Conservation (phyloP, 2,888 invertebrate species). For the Pterostichus niger region DNA sequence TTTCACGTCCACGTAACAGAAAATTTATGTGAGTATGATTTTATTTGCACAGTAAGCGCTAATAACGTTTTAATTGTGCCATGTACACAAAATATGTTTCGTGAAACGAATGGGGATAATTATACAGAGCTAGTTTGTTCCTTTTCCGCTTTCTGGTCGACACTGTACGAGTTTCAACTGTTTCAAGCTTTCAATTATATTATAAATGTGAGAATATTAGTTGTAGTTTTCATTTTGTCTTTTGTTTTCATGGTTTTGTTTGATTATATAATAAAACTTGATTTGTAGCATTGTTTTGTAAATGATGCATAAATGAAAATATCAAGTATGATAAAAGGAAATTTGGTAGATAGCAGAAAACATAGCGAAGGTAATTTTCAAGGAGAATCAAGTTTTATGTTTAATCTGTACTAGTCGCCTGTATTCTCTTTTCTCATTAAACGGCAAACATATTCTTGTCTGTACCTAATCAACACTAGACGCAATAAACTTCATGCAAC, state of each 20-base stretch:
- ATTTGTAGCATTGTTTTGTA: constrained; percentile 8
- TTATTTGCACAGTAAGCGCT: constrained; percentile 30
- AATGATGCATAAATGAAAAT: background rate
- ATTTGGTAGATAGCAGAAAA: background rate
- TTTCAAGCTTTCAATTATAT: constrained; percentile 33
- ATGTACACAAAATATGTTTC: constrained; percentile 53
- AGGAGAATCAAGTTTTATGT: background rate
- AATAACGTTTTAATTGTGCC: constrained; percentile 57
- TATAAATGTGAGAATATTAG: constrained; percentile 49
- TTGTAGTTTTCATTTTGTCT: constrained; percentile 30
- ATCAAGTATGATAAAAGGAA: background rate
- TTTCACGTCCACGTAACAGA: constrained; percentile 29
- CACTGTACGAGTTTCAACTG: background rate
- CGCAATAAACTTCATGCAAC: constrained; percentile 40
- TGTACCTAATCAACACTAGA: constrained; percentile 43
- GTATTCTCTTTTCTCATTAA: constrained; percentile 31
- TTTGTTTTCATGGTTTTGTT: constrained; percentile 4
- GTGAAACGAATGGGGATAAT: constrained; percentile 48
- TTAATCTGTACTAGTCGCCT: background rate
- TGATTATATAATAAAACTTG: constrained; percentile 40
- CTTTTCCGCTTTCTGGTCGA: constrained; percentile 40
- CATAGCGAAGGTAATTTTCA: background rate
- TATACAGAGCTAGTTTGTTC: constrained; percentile 37
- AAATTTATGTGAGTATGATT: constrained; percentile 58
- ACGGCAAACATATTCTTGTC: constrained; percentile 35